Evolutionary conservation across 2,113 vertebrate species (phyloP).

Genomic region (Trochalopteron elliotii): DNA sequence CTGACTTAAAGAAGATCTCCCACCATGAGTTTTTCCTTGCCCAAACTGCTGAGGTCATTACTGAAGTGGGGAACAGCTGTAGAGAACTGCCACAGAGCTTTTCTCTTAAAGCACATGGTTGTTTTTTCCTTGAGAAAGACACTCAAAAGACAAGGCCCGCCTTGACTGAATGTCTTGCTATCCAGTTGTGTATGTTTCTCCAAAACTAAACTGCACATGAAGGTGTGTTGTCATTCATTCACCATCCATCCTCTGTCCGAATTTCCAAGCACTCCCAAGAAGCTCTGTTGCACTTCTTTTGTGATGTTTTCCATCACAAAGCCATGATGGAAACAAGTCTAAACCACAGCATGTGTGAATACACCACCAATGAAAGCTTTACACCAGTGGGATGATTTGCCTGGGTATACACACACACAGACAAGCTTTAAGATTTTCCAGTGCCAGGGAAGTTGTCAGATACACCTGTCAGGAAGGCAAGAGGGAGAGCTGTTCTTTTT

Average conservation of each 20-base stretch:
- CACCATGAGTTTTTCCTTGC: neutral
- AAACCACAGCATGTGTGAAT: neutral
- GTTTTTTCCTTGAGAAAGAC: neutral
- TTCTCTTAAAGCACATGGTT: neutral
- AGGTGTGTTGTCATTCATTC: neutral
- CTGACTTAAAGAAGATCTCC: neutral
- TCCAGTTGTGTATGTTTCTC: neutral
- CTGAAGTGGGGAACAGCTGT: neutral
- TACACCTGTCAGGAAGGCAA: neutral
- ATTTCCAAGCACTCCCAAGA: neutral
- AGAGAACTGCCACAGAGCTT: neutral
- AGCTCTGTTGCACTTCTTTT: neutral
- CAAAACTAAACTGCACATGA: neutral
- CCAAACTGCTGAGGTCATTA: neutral
- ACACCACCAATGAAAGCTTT: neutral
- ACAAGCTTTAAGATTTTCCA: neutral
- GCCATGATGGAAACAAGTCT: neutral
- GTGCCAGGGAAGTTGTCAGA: neutral
- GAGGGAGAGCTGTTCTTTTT: neutral
- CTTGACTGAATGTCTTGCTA: neutral
- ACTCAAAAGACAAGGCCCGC: neutral
- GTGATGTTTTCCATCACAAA: neutral
- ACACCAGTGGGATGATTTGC: neutral
- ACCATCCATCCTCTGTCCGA: neutral
- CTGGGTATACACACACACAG: neutral